phyloP scores from a whole-genome alignment of 2,888 invertebrate genomes.

The Oeneis ivallda region DNA sequence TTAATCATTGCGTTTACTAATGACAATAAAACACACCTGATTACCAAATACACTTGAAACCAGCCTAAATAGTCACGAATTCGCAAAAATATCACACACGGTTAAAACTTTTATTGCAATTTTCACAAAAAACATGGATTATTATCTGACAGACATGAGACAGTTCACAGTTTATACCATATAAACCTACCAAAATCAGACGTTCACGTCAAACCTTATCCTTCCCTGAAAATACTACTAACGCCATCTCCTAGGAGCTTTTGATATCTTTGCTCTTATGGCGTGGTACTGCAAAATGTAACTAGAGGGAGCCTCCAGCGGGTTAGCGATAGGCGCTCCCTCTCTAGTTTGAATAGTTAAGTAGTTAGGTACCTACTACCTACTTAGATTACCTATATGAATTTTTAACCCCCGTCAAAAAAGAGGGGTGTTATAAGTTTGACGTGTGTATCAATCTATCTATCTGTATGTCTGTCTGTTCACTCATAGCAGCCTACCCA shows the following conservation, averaged over 20 bases:
- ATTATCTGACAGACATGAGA: conserved; percentile 24
- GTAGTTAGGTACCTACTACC: too few species aligned
- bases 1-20: conserved; percentile 37
- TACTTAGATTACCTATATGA: too few species aligned
- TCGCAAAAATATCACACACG: conserved; percentile 33
- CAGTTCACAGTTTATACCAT: conserved; percentile 1
- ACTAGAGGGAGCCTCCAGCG: conserved; percentile 11
- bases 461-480: too few species aligned
- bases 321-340: too few species aligned
- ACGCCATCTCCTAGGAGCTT: conserved; percentile 55
- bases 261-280: neutral
- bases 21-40: conserved; percentile 29
- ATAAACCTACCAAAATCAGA: conserved; percentile 27
- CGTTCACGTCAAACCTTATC: conserved; percentile 29
- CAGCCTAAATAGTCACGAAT: conserved; percentile 37
- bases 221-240: conserved; percentile 21
- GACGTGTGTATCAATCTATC: too few species aligned
- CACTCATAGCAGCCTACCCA: too few species aligned
- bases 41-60: conserved; percentile 37
- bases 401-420: too few species aligned
- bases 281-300: neutral
- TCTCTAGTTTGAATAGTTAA: too few species aligned
- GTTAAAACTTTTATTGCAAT: conserved; percentile 18
- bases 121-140: conserved; percentile 37
- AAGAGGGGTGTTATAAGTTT: too few species aligned